phyloP scores from a whole-genome alignment of 2,888 invertebrate genomes.

The Tiphia femorata region DNA sequence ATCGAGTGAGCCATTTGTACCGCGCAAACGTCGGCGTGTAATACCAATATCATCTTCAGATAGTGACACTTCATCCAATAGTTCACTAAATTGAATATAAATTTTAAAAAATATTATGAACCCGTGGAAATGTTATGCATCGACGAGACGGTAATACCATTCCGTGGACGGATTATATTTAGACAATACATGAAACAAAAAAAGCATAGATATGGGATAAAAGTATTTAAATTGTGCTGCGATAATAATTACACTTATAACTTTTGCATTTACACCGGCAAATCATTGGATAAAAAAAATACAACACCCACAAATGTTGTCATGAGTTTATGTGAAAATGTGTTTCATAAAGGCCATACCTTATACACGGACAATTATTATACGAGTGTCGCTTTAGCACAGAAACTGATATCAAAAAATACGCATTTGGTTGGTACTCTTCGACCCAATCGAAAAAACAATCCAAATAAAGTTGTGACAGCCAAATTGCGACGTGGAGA shows the following conservation, averaged over 20 bases:
- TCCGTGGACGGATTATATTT: not conserved
- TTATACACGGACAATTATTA: not conserved
- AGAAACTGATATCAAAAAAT: not conserved
- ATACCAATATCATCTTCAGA: conserved; percentile 13
- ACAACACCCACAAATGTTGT: not conserved
- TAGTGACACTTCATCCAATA: conserved; percentile 11
- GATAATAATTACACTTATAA: not conserved
- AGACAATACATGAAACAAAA: not conserved
- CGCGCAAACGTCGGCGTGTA: conserved; percentile 14
- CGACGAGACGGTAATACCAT: not conserved
- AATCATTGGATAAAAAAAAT: not conserved
- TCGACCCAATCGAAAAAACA: not conserved
- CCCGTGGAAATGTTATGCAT: not conserved
- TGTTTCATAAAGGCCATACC: not conserved
- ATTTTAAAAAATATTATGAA: conserved; percentile 32
- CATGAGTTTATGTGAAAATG: not conserved
- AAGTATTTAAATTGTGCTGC: not conserved
- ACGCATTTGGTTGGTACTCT: not conserved
- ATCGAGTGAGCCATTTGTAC: too few species aligned
- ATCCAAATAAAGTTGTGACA: not conserved
- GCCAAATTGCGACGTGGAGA: not conserved
- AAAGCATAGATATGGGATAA: not conserved
- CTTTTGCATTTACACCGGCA: not conserved
- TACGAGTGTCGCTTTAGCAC: not conserved
- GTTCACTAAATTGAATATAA: conserved; percentile 17